Evolutionary conservation across 2,113 vertebrate genomes (phyloP), one percentile per base, ranked within the genome.

Genomic region (Chunga burmeisteri): DNA sequence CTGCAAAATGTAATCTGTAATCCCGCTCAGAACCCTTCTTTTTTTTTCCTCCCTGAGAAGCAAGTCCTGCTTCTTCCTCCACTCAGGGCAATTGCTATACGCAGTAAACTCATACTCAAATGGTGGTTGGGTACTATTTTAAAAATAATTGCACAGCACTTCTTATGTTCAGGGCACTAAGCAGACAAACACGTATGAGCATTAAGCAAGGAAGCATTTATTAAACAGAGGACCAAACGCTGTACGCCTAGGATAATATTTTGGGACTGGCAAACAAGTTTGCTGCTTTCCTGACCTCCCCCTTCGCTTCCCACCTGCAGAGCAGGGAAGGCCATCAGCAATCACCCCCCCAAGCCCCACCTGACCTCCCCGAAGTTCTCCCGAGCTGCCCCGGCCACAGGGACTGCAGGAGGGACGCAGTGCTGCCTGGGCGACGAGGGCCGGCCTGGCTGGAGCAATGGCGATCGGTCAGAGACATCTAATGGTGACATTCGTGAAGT

Each of bases 381-480:
- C 32, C 29, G 44, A 2, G 44, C 29, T 55, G 10, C 40, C 52
- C 8, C 0, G 1, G 2, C 1, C 32, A 4, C 36, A 10, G 13
- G 4, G 25, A 34, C 1, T 10, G 56, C 42, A n/a, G 84, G 53
- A 4, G 16, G 32, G 93, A 22, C 2, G 27, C 77, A 78, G 68
- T 0, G 49, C 79, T 32, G 49, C 53, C 49, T 17, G 47, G 47
- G 2, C 22, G 3, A 1, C 11, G 1, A 2, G 9, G 44, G 38
- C 36, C 5, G 65, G 12, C 13, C 53, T 8, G 34, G 61, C 72
- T 1, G 81, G 9, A 9, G 72, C 1, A 94, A 16, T 2, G n/a
- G 22, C 10, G 88, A 55, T 66, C 66, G 21, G 16, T 78, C 95
- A 90, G 96, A 71, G 96, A 81, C 94, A 94, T 67, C 96, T 96